Percentiles rank a stretch among this genome's conserved stretches.
phyloP scores from a whole-genome alignment of 2,113 vertebrate genomes.

The Rhynchomys soricoides region DNA sequence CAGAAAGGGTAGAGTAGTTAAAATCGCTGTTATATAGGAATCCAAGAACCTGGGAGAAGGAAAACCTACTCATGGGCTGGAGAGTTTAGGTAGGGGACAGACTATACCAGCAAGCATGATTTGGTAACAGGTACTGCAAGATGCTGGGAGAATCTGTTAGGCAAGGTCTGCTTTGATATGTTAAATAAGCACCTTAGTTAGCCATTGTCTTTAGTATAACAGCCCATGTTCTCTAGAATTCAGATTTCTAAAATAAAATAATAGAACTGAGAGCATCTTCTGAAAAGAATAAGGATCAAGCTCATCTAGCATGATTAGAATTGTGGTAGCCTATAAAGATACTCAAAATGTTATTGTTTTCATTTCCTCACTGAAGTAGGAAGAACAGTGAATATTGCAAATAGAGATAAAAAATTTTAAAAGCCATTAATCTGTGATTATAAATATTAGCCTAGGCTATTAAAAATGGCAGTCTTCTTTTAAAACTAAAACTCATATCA shows the following conservation, averaged over 20 bases:
- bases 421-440: not conserved
- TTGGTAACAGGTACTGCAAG: not conserved
- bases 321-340: not conserved
- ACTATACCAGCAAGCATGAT: not conserved
- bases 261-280: not conserved
- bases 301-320: not conserved
- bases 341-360: not conserved
- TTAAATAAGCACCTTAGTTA: not conserved
- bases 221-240: not conserved
- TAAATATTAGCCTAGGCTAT: not conserved
- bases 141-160: not conserved
- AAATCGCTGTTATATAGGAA: not conserved
- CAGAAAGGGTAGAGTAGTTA: not conserved
- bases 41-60: not conserved
- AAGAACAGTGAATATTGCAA: constrained; percentile 19
- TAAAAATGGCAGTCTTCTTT: not conserved
- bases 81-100: not conserved
- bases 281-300: not conserved
- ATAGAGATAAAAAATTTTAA: constrained; percentile 1
- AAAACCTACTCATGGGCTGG: not conserved
- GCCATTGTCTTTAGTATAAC: not conserved
- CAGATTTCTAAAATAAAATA: not conserved
- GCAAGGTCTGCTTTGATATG: not conserved
- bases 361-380: not conserved
- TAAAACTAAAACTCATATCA: not conserved